A percentile compares a stretch with the other conserved stretches of the same genome.
Evolutionary conservation across 2,797 vertebrate species (phyloP).

Genomic region (Babyrousa celebensis): DNA sequence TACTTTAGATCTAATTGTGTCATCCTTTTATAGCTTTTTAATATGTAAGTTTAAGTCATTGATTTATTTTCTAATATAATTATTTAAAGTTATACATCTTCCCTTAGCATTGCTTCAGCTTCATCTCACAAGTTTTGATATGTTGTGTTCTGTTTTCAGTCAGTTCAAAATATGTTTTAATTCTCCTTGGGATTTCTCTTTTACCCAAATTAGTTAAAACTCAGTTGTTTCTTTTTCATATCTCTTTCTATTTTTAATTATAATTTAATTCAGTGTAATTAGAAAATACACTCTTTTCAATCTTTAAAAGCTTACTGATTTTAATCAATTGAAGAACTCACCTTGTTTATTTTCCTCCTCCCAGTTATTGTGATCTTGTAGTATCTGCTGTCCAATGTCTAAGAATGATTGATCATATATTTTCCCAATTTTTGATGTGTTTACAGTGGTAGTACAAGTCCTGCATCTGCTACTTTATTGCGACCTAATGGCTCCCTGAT

Average conservation of each 20-base stretch:
- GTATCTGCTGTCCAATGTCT: neutral
- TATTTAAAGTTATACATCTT: neutral
- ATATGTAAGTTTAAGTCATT: neutral
- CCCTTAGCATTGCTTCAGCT: neutral
- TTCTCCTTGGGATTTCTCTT: neutral
- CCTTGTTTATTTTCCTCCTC: neutral
- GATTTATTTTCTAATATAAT: neutral
- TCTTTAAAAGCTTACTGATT: neutral
- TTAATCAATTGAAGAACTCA: neutral
- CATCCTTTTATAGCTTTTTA: neutral
- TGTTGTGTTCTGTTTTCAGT: conserved; percentile 2
- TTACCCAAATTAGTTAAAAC: neutral
- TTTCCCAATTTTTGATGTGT: neutral
- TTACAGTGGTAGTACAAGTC: neutral
- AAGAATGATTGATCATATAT: neutral
- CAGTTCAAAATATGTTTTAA: neutral
- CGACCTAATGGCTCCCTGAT: neutral
- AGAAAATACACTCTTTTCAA: neutral
- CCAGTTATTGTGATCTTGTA: neutral
- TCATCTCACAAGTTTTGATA: neutral
- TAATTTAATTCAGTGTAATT: neutral
- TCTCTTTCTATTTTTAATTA: neutral
- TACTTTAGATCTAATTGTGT: neutral
- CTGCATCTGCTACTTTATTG: neutral
- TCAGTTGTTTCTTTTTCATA: neutral